Evolutionary conservation across 1,140 invertebrate genomes (phyloP).

Genomic region (Meloidogyne hapla): DNA sequence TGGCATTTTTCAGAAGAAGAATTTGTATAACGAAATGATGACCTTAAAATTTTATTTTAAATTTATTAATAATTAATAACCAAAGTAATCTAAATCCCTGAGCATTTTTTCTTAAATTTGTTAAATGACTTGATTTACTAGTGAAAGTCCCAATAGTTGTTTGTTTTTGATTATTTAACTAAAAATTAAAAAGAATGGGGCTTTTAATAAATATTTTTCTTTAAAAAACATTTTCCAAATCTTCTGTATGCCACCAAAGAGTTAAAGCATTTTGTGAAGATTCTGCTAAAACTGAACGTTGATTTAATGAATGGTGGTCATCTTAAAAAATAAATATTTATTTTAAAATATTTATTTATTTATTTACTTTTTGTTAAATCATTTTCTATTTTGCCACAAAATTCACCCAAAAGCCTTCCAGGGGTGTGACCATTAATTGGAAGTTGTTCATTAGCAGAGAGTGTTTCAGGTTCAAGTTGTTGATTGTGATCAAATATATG

Average conservation of each 20-base stretch:
- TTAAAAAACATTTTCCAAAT: constrained; percentile 8
- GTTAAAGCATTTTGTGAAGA: constrained; percentile 36
- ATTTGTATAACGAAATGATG: constrained; percentile 7
- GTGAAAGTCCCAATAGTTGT: background rate
- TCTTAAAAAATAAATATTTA: background rate
- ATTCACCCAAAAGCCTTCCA: constrained; percentile 33
- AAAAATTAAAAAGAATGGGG: too few relatives aligned
- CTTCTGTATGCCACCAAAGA: constrained; percentile 40
- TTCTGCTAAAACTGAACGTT: constrained; percentile 20
- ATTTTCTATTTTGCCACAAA: constrained; percentile 29
- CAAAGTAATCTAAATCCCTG: constrained; percentile 36
- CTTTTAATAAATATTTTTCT: background rate
- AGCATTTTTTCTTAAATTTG: background rate
- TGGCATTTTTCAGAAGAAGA: background rate
- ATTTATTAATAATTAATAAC: background rate
- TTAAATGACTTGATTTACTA: background rate
- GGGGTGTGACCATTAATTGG: constrained; percentile 22
- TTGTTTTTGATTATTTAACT: background rate
- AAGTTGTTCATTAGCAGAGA: constrained; percentile 21
- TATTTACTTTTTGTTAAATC: background rate
- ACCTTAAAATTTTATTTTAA: constrained; percentile 5
- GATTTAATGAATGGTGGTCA: background rate
- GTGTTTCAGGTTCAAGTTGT: constrained; percentile 18
- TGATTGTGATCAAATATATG: constrained; percentile 38
- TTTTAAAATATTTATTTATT: constrained; percentile 8